Evolutionary conservation across 1,140 invertebrate species (phyloP), one percentile per base, ranked within the genome.

Genomic region (Dufourea novaeangliae): DNA sequence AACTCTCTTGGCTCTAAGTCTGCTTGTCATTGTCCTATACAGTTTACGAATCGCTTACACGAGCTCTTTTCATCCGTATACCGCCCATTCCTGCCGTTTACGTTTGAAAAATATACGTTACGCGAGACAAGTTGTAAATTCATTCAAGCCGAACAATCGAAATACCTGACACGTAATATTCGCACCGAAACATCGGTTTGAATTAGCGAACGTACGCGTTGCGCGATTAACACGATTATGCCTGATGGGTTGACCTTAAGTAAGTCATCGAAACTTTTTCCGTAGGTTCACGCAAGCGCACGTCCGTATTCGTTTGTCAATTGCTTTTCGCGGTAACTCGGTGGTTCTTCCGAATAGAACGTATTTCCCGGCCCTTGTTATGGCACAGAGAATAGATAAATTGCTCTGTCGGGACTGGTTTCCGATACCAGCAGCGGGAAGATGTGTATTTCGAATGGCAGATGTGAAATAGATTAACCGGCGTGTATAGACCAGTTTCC

Each of bases 341-440:
- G n/a, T n/a, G 2, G 39, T 34, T 59, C 12, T 59, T 56, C 39
- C 32, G 29, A 75, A 69, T 69, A 29, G 39, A 75, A 69, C 2
- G 25, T 6, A 14, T 29, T 7, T n/a, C 25, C 8, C 32, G 52
- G 59, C 1, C 20, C 22, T 5, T 1, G 39, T 59, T 44, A 59
- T 59, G 27, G 32, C 54, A 32, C 25, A 39, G 32, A 39, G 32
- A 69, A 76, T 76, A 76, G 73, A 76, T 69, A 54, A 41, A 76
- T 76, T 59, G 22, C 64, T 69, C 39, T 59, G 39, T 50, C 29
- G 66, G 39, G 59, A 75, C 66, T 76, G 66, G 66, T 76, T 76
- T 34, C 39, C 54, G 32, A 50, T 76, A 39, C 50, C 7, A 8
- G 22, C 37, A 8, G 6, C 8, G 8, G 12, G 44, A 39, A 29